These are phyloP conservation scores for Nycticorax nycticorax DNA, from an alignment of 2,113 vertebrate species.

Conservation along the genomic window DNA sequence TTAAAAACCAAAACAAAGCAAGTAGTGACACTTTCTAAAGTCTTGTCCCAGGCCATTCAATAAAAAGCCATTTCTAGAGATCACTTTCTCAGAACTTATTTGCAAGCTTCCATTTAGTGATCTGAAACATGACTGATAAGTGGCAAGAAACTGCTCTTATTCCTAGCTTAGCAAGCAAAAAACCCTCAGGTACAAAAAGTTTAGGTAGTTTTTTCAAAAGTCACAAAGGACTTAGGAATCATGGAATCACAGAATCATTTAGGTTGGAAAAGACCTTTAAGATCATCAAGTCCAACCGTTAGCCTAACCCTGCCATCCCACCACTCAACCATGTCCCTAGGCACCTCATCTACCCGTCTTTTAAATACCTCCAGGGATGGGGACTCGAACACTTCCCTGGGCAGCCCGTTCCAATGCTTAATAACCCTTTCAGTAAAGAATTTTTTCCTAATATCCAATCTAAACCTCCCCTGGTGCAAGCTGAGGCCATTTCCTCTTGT, in stretches of 20 bases:
- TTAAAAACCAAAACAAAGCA: background rate
- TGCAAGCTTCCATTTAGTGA: background rate
- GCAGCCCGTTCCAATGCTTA: background rate
- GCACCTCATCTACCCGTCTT: background rate
- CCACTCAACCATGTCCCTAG: background rate
- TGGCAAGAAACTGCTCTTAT: background rate
- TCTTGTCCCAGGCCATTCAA: background rate
- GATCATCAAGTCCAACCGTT: background rate
- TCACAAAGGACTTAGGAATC: background rate
- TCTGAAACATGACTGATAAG: background rate
- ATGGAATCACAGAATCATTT: background rate
- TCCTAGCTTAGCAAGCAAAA: background rate
- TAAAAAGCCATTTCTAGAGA: background rate
- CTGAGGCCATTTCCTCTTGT: background rate
- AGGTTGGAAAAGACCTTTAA: background rate
- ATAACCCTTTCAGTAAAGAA: background rate
- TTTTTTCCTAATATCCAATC: background rate
- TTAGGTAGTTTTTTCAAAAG: background rate
- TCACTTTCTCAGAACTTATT: background rate
- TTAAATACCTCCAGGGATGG: background rate
- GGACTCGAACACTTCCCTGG: background rate
- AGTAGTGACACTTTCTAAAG: background rate
- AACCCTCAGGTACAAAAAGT: background rate
- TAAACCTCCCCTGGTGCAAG: background rate
- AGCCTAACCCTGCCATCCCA: background rate